These are phyloP conservation scores for Diachrysia chrysitis DNA, from an alignment of 2,888 invertebrate genomes.

Conservation along the genomic window DNA sequence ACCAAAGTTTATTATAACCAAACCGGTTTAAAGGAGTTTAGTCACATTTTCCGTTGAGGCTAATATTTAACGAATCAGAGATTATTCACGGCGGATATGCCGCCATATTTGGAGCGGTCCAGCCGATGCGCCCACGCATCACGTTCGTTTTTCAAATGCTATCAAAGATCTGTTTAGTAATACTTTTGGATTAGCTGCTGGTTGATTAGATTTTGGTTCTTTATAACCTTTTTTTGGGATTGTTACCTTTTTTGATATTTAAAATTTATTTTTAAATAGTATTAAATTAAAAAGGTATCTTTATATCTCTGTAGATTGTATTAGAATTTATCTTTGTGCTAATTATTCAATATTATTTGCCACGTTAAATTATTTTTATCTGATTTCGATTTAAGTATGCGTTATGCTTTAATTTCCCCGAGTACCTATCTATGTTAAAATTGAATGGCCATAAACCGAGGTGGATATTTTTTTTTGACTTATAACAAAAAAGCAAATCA, in stretches of 20 bases:
- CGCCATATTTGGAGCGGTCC: constrained; percentile 67
- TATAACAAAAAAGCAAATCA: no score
- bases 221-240: background rate
- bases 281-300: no score
- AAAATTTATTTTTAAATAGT: no score
- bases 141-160: constrained; percentile 60
- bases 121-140: constrained; percentile 68
- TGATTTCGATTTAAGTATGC: no score
- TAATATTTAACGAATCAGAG: constrained; percentile 54
- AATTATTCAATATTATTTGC: no score
- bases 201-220: background rate
- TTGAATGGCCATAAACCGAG: no score
- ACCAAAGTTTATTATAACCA: constrained; percentile 31
- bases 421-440: no score
- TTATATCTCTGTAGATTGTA: no score
- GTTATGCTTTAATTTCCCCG: no score
- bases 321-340: no score
- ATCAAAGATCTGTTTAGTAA: constrained; percentile 19
- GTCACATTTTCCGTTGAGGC: constrained; percentile 50
- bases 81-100: constrained; percentile 62
- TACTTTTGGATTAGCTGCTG: constrained; percentile 2
- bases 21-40: constrained; percentile 55
- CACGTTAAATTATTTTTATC: no score
- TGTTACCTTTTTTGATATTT: background rate
- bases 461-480: no score